Evolutionary conservation across 2,888 invertebrate species (phyloP), one percentile per base, ranked within the genome.

Genomic region (Leptinotarsa peninsularis): DNA sequence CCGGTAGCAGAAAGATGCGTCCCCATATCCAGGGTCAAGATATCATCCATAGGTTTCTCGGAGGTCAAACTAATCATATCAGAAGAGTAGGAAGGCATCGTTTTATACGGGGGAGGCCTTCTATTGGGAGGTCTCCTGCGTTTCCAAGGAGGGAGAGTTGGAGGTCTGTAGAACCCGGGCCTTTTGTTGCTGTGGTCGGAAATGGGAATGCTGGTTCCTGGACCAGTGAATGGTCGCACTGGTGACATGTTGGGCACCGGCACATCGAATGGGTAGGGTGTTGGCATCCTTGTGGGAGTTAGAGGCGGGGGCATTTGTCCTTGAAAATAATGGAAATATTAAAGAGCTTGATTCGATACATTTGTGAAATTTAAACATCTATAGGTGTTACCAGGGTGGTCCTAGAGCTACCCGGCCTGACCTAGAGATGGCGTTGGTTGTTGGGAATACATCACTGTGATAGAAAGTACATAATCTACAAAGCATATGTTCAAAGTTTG

Each of bases 251-350:
- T 89, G 76, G 91, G 91, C 1, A 91, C 91, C 7, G 94, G 93
- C 69, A 93, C 89, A 84, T 94, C 94, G 81, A 95, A 96, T 0
- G 95, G 94, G 86, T 95, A 95, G 0, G 94, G 94, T 0, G 93
- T 93, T 0, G 91, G 90, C 2, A 90, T 89, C 82, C 91, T 90
- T 4, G 91, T 90, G 0, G 91, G 89, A 4, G 85, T 78, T 67
- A 89, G 88, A 10, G 90, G 87, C 0, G 91, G 90, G 14, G 91
- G 87, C 88, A 79, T 90, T 88, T 76, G 90, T 80, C 78, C 90
- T 85, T 66, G 13, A 15, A 23, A 21, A 4, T 0, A 58, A 58
- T 18, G 2, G 0, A 4, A 0, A 14, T 54, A 4, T 15, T 54
- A 4, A 7, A 43, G 43, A 43, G 3, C 43, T 43, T 3, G 10